Evolutionary conservation across 2,888 invertebrate species (phyloP).

Genomic region (Drosophila subquinaria): DNA sequence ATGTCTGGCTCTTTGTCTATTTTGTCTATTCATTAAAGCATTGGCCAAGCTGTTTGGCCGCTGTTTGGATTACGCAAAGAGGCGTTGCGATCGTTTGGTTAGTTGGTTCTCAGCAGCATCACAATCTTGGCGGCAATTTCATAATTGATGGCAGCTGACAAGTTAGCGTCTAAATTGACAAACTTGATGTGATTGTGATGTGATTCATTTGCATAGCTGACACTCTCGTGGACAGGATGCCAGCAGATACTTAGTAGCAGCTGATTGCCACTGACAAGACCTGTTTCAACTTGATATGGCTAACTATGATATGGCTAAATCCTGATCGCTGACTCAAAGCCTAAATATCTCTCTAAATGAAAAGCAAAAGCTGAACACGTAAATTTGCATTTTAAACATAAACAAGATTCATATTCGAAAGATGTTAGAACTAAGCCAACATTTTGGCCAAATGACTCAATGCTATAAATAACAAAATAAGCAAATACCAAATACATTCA

Average conservation of each 20-base stretch:
- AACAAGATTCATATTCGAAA: conserved; percentile 23
- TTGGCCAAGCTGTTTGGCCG: conserved; percentile 49
- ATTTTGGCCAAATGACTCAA: conserved; percentile 61
- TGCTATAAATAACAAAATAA: conserved; percentile 69
- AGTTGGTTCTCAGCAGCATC: conserved; percentile 30
- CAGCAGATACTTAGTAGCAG: neutral
- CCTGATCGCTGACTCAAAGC: conserved; percentile 37
- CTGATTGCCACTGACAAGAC: conserved; percentile 5
- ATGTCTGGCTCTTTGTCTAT: conserved; percentile 11
- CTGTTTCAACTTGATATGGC: conserved; percentile 20
- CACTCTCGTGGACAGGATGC: conserved; percentile 37
- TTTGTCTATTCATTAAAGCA: conserved; percentile 54
- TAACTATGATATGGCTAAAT: conserved; percentile 22
- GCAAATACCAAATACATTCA: conserved; percentile 15
- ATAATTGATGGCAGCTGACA: conserved; percentile 79
- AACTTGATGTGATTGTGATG: conserved; percentile 40
- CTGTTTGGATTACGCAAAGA: conserved; percentile 66
- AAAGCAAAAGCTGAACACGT: conserved; percentile 38
- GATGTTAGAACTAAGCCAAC: conserved; percentile 31
- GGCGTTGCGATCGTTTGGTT: conserved; percentile 25
- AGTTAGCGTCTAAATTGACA: conserved; percentile 65
- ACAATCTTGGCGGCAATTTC: conserved; percentile 61
- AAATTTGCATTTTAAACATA: conserved; percentile 62
- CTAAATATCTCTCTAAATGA: conserved; percentile 24
- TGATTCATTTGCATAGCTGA: conserved; percentile 50